A percentile compares a stretch with the other conserved stretches of the same genome.
Evolutionary conservation across 2,797 vertebrate species (phyloP).

Genomic region (Myiotriccus ornatus): DNA sequence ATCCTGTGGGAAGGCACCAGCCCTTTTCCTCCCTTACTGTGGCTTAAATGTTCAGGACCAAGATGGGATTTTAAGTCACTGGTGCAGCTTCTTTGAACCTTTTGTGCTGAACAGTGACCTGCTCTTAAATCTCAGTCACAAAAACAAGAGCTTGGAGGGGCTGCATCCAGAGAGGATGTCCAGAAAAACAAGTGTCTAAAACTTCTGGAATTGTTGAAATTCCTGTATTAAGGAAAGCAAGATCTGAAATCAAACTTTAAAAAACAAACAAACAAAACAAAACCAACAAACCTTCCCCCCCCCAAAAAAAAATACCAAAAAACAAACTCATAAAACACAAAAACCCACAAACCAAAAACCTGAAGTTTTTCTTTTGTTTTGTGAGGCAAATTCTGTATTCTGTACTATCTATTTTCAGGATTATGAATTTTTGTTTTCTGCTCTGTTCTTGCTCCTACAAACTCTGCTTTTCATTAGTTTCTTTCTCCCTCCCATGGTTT

Average conservation of each 20-base stretch:
- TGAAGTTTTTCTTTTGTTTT: neutral
- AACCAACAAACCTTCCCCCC: too few relatives aligned
- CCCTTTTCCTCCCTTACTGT: neutral
- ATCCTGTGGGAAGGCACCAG: neutral
- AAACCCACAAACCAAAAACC: too few relatives aligned
- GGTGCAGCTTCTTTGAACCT: neutral
- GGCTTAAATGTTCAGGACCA: neutral
- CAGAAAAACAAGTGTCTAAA: neutral
- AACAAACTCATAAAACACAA: too few relatives aligned
- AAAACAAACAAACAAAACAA: neutral
- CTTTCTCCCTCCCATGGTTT: rapidly evolving
- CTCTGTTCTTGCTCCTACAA: neutral
- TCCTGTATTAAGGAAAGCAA: neutral
- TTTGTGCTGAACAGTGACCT: neutral
- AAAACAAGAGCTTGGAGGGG: neutral
- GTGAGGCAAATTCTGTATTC: neutral
- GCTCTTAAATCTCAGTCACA: neutral
- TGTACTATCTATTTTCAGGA: neutral
- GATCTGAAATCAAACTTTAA: neutral
- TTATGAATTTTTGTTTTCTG: rapidly evolving
- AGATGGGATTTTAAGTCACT: neutral
- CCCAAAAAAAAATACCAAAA: too few relatives aligned
- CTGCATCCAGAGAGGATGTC: neutral
- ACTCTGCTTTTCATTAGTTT: neutral
- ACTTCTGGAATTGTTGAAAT: neutral